Conservation (phyloP, 2,797 vertebrate genomes). For the Sternarchorhynchus goeldii region DNA sequence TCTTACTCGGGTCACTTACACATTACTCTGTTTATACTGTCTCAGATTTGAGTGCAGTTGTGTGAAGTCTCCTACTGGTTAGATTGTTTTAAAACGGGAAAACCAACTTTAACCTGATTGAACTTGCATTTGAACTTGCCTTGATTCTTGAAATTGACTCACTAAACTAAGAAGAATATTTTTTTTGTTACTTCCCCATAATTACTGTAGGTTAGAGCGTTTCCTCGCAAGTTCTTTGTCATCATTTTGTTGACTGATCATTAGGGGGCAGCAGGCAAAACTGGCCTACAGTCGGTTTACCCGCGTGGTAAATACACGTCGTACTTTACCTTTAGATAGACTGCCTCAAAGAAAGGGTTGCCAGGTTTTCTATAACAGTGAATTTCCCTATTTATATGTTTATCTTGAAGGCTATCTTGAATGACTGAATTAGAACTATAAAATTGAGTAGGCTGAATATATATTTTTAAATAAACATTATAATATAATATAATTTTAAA, state of each 20-base stretch:
- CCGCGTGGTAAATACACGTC: constrained; percentile 42
- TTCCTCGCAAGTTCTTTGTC: constrained; percentile 40
- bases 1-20: neutral
- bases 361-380: constrained; percentile 10
- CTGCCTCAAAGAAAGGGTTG: constrained; percentile 36
- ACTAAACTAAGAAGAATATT: neutral
- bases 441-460: too few relatives aligned
- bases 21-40: too few relatives aligned
- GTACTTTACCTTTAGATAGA: neutral
- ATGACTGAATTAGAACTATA: too few relatives aligned
- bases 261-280: constrained; percentile 37
- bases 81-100: neutral
- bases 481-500: too few relatives aligned
- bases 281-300: neutral
- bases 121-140: too few relatives aligned
- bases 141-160: neutral
- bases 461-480: too few relatives aligned
- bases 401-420: too few relatives aligned
- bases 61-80: neutral
- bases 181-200: constrained; percentile 6
- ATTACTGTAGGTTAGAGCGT: neutral
- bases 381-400: neutral
- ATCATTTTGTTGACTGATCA: constrained; percentile 11
- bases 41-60: neutral
- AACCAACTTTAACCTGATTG: too few relatives aligned